phyloP scores from a whole-genome alignment of 2,888 invertebrate genomes.

The Pasiphila rectangulata region DNA sequence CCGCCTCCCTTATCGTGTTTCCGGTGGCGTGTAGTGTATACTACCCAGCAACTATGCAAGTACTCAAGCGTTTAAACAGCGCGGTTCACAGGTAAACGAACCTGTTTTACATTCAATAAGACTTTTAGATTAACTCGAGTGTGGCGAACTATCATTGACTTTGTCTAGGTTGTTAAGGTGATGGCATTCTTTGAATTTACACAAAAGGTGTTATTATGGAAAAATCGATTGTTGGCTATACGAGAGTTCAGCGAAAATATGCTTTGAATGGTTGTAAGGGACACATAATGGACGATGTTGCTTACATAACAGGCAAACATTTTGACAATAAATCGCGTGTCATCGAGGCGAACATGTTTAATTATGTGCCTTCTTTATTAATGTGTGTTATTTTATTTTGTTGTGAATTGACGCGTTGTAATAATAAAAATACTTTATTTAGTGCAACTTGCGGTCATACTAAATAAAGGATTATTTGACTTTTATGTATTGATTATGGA shows the following conservation, averaged over 20 bases:
- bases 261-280: slow-evolving; percentile 3
- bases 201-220: slow-evolving; percentile 24
- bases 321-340: too few species aligned
- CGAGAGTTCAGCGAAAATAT: neutral
- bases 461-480: neutral
- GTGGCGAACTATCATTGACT: slow-evolving; percentile 28
- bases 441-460: too few species aligned
- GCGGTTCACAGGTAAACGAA: slow-evolving; percentile 43
- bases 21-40: slow-evolving; percentile 51
- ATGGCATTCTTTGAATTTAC: slow-evolving; percentile 24
- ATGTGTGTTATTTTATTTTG: too few species aligned
- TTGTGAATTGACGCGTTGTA: too few species aligned
- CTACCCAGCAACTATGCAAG: slow-evolving; percentile 44
- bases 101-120: slow-evolving; percentile 41
- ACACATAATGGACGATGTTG: neutral
- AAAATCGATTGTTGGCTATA: slow-evolving; percentile 11
- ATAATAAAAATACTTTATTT: too few species aligned
- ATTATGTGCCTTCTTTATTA: too few species aligned
- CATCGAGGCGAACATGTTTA: too few species aligned
- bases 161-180: slow-evolving; percentile 25
- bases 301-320: neutral
- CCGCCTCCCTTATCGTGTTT: slow-evolving; percentile 52
- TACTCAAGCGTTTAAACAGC: slow-evolving; percentile 13
- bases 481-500: too few species aligned
- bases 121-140: slow-evolving; percentile 26